Evolutionary conservation across 2,113 vertebrate species (phyloP).

Genomic region (Periophthalmodon schlosseri): DNA sequence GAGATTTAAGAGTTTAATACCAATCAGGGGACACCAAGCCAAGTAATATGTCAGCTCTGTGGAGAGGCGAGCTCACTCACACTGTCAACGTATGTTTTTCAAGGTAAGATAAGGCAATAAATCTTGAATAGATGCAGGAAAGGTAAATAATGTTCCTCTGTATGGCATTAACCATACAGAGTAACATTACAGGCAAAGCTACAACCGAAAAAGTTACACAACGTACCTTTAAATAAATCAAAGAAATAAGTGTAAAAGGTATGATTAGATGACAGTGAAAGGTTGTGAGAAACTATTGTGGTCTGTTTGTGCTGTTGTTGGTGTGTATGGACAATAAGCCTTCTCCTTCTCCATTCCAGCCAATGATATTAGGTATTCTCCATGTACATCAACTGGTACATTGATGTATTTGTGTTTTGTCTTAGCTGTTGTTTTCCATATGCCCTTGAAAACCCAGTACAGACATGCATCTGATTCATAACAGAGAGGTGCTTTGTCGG

Average conservation of each 20-base stretch:
- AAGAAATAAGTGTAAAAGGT: background rate
- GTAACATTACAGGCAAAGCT: background rate
- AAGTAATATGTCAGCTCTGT: too few species aligned
- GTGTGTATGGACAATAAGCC: constrained; percentile 12
- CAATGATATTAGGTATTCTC: background rate
- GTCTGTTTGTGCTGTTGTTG: background rate
- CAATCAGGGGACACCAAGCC: too few species aligned
- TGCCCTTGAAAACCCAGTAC: background rate
- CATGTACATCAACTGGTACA: constrained; percentile 25
- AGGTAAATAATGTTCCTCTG: background rate
- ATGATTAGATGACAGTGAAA: background rate
- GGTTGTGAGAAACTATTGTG: background rate
- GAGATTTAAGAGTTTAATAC: too few species aligned
- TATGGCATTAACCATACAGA: background rate
- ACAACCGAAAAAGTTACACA: background rate
- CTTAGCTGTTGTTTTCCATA: background rate
- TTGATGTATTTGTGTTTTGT: constrained; percentile 8
- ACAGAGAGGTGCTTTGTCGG: constrained; percentile 15
- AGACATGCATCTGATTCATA: constrained; percentile 5
- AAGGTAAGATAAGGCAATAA: background rate
- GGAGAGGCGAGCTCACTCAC: too few species aligned
- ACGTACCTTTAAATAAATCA: background rate
- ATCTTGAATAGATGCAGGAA: background rate
- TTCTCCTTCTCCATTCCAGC: background rate
- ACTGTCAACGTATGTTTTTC: too few species aligned